Evolutionary conservation across 2,797 vertebrate genomes (phyloP).

Genomic region (Mormyrops boulengeri): DNA sequence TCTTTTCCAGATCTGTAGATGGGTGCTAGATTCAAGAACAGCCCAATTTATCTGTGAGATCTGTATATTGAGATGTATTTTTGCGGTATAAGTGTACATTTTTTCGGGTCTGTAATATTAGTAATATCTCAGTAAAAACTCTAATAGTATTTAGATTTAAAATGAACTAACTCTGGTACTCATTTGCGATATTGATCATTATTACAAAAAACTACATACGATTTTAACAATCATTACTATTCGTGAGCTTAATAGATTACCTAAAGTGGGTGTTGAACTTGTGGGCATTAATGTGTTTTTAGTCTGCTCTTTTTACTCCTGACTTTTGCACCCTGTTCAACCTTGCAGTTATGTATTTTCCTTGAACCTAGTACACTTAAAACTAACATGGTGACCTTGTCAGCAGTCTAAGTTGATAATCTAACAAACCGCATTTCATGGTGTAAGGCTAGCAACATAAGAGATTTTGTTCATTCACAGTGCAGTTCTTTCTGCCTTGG

Average conservation of each 20-base stretch:
- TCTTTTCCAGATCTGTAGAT: background rate
- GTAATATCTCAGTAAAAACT: background rate
- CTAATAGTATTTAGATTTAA: background rate
- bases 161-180: background rate
- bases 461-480: constrained; percentile 48
- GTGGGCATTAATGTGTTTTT: background rate
- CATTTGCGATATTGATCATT: background rate
- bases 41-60: background rate
- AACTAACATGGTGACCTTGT: background rate
- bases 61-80: background rate
- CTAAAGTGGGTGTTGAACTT: background rate
- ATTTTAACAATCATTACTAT: background rate
- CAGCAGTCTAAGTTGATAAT: background rate
- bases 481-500: constrained; percentile 75
- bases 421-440: background rate
- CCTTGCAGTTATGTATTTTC: constrained; percentile 35
- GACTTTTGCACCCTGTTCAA: constrained; percentile 20
- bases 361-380: constrained; percentile 31
- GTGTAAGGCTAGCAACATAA: background rate
- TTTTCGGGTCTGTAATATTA: background rate
- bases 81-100: background rate
- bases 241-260: background rate
- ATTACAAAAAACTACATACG: background rate
- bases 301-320: background rate
- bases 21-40: background rate